Conservation (phyloP, 2,113 vertebrate genomes). For the Phalacrocorax carbo region DNA sequence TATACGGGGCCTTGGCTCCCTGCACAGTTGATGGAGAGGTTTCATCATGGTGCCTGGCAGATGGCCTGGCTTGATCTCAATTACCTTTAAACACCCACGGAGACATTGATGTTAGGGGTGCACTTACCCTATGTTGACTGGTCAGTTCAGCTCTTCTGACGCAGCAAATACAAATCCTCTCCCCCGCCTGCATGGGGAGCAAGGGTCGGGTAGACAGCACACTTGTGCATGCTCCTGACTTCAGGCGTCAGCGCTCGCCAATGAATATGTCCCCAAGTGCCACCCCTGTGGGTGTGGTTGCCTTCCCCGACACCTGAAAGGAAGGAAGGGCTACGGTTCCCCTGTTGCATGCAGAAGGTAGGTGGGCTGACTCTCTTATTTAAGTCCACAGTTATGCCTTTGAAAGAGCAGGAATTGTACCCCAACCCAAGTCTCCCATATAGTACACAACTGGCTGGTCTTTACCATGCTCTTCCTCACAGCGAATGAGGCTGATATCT, state of each 20-base stretch:
- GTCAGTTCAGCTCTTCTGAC: neutral
- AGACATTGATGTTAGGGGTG: neutral
- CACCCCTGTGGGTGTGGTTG: neutral
- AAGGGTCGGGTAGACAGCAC: neutral
- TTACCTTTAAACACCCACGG: neutral
- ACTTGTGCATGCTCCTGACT: neutral
- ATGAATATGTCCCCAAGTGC: neutral
- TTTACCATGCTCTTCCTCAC: neutral
- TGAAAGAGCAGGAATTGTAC: neutral
- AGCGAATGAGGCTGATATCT: neutral
- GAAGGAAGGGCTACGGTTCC: neutral
- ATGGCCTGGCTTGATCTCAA: neutral
- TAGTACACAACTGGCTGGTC: neutral
- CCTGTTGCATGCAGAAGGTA: neutral
- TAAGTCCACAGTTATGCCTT: neutral
- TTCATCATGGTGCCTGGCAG: neutral
- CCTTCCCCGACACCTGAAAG: neutral
- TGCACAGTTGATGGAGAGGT: neutral
- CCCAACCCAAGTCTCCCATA: neutral
- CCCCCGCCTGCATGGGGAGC: neutral
- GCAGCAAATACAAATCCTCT: neutral
- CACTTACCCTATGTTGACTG: neutral
- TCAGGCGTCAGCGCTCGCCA: rapidly evolving
- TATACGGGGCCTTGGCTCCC: neutral
- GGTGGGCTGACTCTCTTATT: neutral